A percentile compares a stretch with the other conserved stretches of the same genome.
Conservation (phyloP, 2,797 vertebrate genomes). For the Muscicapa striata region DNA sequence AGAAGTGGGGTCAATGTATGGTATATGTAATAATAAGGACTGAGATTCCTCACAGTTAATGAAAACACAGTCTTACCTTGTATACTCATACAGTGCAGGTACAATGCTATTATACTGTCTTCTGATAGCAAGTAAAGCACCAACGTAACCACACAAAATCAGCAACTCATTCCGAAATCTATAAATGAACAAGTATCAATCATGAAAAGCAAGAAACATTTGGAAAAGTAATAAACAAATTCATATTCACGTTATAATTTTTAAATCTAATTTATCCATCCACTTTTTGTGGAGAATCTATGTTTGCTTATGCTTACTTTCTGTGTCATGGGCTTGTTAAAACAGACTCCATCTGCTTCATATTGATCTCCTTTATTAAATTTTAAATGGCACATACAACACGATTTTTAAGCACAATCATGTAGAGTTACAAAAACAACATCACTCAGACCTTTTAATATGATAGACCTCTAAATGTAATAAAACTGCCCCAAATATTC, state of each 20-base stretch:
- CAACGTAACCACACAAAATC: constrained; percentile 90
- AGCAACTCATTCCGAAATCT: constrained; percentile 92
- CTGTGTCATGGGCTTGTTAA: not conserved
- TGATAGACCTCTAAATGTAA: not conserved
- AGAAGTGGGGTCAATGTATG: not conserved
- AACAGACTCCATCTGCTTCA: not conserved
- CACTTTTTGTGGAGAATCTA: not conserved
- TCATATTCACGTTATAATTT: not conserved
- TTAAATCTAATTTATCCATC: not conserved
- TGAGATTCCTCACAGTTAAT: not conserved
- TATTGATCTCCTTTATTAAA: not conserved
- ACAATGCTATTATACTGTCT: constrained; percentile 90
- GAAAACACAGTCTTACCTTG: constrained; percentile 80
- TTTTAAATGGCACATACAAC: not conserved
- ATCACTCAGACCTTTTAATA: not conserved
- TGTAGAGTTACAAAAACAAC: not conserved
- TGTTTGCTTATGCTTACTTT: not conserved
- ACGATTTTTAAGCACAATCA: not conserved
- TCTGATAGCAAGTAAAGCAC: constrained; percentile 89
- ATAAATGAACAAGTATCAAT: constrained; percentile 11
- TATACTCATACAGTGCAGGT: constrained; percentile 95
- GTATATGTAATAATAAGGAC: not conserved
- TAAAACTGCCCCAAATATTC: not conserved
- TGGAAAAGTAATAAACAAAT: not conserved
- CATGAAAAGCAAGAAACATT: not conserved